Conservation (phyloP, 2,113 vertebrate genomes). For the Rhinolophus ferrumequinum region DNA sequence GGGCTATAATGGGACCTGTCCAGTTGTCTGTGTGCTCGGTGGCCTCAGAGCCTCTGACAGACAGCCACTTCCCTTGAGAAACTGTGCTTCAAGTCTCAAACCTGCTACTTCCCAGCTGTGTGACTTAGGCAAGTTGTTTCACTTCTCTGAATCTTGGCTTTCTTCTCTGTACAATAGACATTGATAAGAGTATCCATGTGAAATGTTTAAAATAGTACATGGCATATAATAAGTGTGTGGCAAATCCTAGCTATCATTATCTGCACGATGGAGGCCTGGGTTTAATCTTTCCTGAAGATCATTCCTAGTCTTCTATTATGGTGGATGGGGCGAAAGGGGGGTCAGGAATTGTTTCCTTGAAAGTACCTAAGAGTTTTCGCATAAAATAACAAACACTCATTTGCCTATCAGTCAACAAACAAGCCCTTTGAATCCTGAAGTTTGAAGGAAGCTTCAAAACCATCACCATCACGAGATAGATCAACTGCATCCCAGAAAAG, state of each 20-base stretch:
- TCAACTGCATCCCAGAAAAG: constrained; percentile 2
- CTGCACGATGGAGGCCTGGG: not conserved
- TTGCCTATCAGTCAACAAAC: not conserved
- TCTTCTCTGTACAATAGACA: not conserved
- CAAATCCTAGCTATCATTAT: not conserved
- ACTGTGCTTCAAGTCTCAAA: not conserved
- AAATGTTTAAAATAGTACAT: not conserved
- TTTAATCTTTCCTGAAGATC: not conserved
- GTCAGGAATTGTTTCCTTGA: not conserved
- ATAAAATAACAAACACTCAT: constrained; percentile 24
- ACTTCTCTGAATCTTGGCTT: not conserved
- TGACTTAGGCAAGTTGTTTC: not conserved
- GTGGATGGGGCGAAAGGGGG: not conserved
- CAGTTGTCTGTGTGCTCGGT: not conserved
- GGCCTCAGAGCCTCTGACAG: not conserved
- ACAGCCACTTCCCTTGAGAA: not conserved
- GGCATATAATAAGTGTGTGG: not conserved
- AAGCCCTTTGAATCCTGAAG: constrained; percentile 31
- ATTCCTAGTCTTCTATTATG: constrained; percentile 5
- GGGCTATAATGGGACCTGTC: not conserved
- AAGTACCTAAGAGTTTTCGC: not conserved
- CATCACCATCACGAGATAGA: constrained; percentile 3
- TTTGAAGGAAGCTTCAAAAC: constrained; percentile 39
- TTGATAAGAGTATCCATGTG: not conserved
- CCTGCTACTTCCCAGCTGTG: not conserved